phyloP scores from a whole-genome alignment of 2,888 invertebrate genomes.

The Lochmaea crataegi region DNA sequence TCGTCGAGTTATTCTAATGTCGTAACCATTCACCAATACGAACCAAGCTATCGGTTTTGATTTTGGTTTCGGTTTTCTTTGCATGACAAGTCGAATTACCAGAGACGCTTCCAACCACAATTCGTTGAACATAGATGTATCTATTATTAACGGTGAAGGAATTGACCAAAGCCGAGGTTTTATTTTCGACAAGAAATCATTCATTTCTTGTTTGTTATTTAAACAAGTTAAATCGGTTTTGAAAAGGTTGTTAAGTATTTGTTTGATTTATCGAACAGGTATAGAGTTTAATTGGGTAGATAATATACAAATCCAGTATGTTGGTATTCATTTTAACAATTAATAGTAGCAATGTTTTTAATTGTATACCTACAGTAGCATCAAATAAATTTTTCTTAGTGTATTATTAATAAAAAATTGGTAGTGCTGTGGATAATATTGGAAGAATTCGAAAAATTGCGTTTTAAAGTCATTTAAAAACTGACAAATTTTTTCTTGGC shows the following conservation, averaged over 20 bases:
- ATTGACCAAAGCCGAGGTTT: slow-evolving; percentile 3
- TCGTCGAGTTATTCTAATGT: background rate
- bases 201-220: background rate
- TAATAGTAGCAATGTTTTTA: too few relatives aligned
- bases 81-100: slow-evolving; percentile 21
- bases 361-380: too few relatives aligned
- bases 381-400: too few relatives aligned
- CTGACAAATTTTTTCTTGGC: too few relatives aligned
- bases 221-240: background rate
- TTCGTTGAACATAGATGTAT: slow-evolving; percentile 12
- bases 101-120: slow-evolving; percentile 14
- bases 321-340: too few relatives aligned
- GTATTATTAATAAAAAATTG: too few relatives aligned
- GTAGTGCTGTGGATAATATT: too few relatives aligned
- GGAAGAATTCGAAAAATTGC: too few relatives aligned
- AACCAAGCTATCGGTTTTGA: slow-evolving; percentile 13
- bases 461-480: too few relatives aligned
- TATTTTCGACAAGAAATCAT: background rate
- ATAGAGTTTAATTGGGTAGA: background rate
- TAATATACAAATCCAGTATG: too few relatives aligned
- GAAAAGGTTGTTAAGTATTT: background rate
- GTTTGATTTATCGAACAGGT: background rate
- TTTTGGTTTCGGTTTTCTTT: slow-evolving; percentile 21
- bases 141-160: slow-evolving; percentile 21
- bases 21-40: background rate